phyloP scores from a whole-genome alignment of 2,113 vertebrate genomes.

The Pithys albifrons region DNA sequence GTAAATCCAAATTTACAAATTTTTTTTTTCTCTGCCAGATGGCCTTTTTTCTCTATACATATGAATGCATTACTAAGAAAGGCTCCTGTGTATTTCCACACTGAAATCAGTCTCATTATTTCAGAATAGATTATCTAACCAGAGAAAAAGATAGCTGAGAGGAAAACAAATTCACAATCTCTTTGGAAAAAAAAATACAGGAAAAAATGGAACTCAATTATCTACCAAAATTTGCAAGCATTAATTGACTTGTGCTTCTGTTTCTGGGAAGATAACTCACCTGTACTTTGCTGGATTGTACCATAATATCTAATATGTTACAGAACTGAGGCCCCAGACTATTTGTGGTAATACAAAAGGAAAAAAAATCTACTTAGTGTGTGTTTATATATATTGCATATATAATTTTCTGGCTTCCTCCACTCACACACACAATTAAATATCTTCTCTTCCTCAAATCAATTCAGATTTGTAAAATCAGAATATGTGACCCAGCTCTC shows the following conservation, averaged over 20 bases:
- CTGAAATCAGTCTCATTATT: not conserved
- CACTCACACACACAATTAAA: not conserved
- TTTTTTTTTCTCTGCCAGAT: slow-evolving; percentile 32
- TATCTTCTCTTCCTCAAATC: not conserved
- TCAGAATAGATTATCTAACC: slow-evolving; percentile 37
- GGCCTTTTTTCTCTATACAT: not conserved
- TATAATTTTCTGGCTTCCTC: not conserved
- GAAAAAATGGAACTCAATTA: not conserved
- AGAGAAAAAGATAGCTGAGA: not conserved
- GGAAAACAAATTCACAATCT: not conserved
- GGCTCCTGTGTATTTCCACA: not conserved
- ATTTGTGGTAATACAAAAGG: not conserved
- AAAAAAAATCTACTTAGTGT: not conserved
- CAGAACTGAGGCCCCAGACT: not conserved
- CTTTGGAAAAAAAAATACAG: not conserved
- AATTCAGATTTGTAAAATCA: not conserved
- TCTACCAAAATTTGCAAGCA: not conserved
- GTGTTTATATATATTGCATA: not conserved
- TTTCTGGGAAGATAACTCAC: not conserved
- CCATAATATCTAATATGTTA: not conserved
- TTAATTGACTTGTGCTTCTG: not conserved
- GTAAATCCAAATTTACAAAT: slow-evolving; percentile 47
- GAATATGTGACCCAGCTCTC: not conserved
- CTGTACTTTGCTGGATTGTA: not conserved
- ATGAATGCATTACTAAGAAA: slow-evolving; percentile 20